phyloP scores from a whole-genome alignment of 2,888 invertebrate genomes.

The Ophion obscuratus region DNA sequence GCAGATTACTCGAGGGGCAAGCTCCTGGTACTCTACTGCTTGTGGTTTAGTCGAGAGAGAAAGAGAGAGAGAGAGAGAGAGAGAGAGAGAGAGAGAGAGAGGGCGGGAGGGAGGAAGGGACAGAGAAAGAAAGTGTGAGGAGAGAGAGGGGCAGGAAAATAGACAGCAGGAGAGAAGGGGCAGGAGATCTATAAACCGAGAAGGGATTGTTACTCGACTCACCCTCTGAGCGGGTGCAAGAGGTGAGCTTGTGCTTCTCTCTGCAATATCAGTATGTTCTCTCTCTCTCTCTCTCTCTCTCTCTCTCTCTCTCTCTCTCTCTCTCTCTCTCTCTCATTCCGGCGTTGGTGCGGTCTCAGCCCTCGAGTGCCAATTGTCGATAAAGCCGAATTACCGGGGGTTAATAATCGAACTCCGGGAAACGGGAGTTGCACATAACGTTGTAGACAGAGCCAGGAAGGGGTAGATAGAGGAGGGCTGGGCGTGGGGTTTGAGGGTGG shows the following conservation, averaged over 20 bases:
- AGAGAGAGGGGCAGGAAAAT: not conserved
- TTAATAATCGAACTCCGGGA: slow-evolving; percentile 76
- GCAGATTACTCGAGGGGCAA: slow-evolving; percentile 75
- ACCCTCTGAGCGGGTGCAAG: slow-evolving; percentile 27
- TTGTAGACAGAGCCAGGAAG: slow-evolving; percentile 3
- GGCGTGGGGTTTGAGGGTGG: not conserved
- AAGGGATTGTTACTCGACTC: slow-evolving; percentile 50
- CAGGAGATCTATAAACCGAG: slow-evolving; percentile 36
- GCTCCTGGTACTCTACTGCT: slow-evolving; percentile 49
- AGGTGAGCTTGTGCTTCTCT: slow-evolving; percentile 16
- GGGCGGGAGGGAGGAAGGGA: not conserved
- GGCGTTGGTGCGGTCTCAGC: slow-evolving; percentile 49
- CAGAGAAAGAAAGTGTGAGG: not conserved
- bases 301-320: slow-evolving; percentile 24
- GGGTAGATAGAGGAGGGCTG: not conserved
- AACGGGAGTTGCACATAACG: slow-evolving; percentile 45
- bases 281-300: slow-evolving; percentile 15
- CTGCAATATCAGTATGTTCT: slow-evolving; percentile 14
- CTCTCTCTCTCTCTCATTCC: slow-evolving; percentile 24
- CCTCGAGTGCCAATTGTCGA: slow-evolving; percentile 77
- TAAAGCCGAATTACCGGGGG: slow-evolving; percentile 78
- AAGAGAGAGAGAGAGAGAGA: not conserved
- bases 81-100: slow-evolving; percentile 5
- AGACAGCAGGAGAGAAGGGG: not conserved
- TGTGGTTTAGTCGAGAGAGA: slow-evolving; percentile 30